Evolutionary conservation across 2,113 vertebrate genomes (phyloP).

Genomic region (Nannobrachium achirus): DNA sequence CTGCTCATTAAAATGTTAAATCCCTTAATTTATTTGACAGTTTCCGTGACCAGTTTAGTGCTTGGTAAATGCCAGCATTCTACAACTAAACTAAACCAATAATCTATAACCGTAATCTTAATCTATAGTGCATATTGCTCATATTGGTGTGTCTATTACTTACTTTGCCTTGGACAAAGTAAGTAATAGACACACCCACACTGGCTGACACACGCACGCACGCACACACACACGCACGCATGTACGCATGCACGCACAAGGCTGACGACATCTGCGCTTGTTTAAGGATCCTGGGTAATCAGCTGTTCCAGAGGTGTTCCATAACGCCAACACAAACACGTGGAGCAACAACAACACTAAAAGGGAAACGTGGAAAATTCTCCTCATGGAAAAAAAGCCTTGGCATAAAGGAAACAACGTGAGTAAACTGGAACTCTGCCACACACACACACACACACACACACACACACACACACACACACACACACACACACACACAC

Average conservation of each 20-base stretch:
- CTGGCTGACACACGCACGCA: not conserved
- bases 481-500: not conserved
- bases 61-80: too few species aligned
- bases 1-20: too few species aligned
- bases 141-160: not conserved
- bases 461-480: not conserved
- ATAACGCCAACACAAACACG: conserved; percentile 26
- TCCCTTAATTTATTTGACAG: too few species aligned
- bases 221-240: conserved; percentile 25
- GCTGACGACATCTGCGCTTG: conserved; percentile 54
- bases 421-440: conserved; percentile 15
- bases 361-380: conserved; percentile 70
- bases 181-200: conserved; percentile 24
- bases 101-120: too few species aligned
- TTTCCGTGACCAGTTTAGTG: too few species aligned
- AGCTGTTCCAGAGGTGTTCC: conserved; percentile 41
- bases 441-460: conserved; percentile 34
- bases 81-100: too few species aligned
- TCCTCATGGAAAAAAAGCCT: conserved; percentile 71
- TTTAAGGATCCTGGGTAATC: conserved; percentile 55
- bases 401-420: conserved; percentile 43
- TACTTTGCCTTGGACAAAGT: not conserved
- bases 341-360: conserved; percentile 40
- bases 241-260: conserved; percentile 17
- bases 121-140: not conserved